Conservation (phyloP, 2,888 invertebrate species). For the Himalopsyche tibetana region DNA sequence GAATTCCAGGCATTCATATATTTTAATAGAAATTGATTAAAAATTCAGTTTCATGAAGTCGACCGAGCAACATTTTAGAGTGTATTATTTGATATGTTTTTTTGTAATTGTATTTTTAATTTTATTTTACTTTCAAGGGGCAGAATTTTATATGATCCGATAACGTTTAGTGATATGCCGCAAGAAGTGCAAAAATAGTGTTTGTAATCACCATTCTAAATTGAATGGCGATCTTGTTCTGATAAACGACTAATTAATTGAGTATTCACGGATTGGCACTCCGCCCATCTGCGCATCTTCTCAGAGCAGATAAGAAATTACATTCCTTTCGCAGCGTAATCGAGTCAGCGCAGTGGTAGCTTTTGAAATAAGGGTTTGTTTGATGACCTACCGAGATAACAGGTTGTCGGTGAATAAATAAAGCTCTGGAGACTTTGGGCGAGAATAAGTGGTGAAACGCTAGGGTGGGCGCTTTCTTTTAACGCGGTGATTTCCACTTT, state of each 20-base stretch:
- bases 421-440: constrained; percentile 52
- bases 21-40: too few relatives aligned
- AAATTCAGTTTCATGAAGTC: too few relatives aligned
- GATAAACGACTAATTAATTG: constrained; percentile 34
- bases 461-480: constrained; percentile 41
- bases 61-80: too few relatives aligned
- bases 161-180: too few relatives aligned
- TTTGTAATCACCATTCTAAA: background rate
- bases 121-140: too few relatives aligned
- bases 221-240: background rate
- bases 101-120: too few relatives aligned
- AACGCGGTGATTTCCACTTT: constrained; percentile 42
- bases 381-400: constrained; percentile 64
- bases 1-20: too few relatives aligned
- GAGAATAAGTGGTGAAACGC: constrained; percentile 47
- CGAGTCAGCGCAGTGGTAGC: constrained; percentile 62
- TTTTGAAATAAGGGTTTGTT: constrained; percentile 61
- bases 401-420: constrained; percentile 63
- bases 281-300: constrained; percentile 36
- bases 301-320: constrained; percentile 53
- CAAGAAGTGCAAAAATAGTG: too few relatives aligned
- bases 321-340: constrained; percentile 61
- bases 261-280: constrained; percentile 40
- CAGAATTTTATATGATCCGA: too few relatives aligned
- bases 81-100: too few relatives aligned